Base-by-base conservation (phyloP, 2,888 invertebrate genomes). In the Sarcophaga carnaria region DNA sequence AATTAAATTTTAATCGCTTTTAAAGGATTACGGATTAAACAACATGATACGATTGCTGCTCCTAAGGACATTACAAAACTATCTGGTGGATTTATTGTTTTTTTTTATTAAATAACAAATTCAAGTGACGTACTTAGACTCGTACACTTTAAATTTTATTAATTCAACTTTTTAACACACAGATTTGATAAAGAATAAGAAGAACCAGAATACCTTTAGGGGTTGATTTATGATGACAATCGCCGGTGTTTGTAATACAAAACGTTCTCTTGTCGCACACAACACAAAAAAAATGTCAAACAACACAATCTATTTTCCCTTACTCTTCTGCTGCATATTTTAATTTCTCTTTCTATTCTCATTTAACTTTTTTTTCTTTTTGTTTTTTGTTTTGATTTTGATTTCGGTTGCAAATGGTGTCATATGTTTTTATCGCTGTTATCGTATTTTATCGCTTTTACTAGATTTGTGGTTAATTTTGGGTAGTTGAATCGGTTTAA, bases 341-440 rank as follows among this genome's bases (percentile, higher is more conserved):
- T 62, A 79, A 63, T 66, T 60, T 72, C 47, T 71, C 2, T 70
- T 37, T 37, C 37, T 37, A 54, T 62, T 66, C 37, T 66, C 37
- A 37, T 37, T 37, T 37, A 37, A 37, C 37, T 37, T 37, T 37
- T 37, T 37, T 10, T 78, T 45, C 54, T 17, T 67, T 22, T 8
- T 8, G 20, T 67, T 76, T 76, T 27, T 67, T 80, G 66, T 74
- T 80, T 47, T 71, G 62, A n/a, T 49, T 54, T 54, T 54, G 17
- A 17, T 67, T 72, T 59, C 60, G 72, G 49, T 54, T 17, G 66
- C 60, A 88, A 88, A 89, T 88, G 88, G 88, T 89, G 89, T 89
- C 89, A 89, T 89, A 88, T 89, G 89, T 85, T 89, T 89, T 89
- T 89, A 89, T 89, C 89, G 82, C 87, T 87, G 83, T 83, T 82